Evolutionary conservation across 2,797 vertebrate species (phyloP).

Genomic region (Monodelphis domestica): DNA sequence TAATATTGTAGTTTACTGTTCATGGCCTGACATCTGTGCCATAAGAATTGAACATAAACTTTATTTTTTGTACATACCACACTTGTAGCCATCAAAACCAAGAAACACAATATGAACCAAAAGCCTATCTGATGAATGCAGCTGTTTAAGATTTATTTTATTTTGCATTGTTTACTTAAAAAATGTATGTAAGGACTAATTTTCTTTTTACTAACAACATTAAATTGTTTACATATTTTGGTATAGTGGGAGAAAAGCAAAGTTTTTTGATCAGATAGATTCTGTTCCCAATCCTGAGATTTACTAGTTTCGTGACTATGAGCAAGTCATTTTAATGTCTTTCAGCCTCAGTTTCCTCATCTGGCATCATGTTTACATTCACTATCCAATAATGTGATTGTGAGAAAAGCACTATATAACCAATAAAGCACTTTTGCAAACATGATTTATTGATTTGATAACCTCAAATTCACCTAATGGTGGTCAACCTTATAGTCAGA

Average conservation of each 20-base stretch:
- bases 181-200: neutral
- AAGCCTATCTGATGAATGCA: neutral
- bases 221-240: neutral
- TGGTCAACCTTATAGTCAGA: neutral
- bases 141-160: constrained; percentile 7
- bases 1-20: neutral
- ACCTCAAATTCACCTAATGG: neutral
- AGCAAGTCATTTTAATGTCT: neutral
- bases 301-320: neutral
- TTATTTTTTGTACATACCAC: neutral
- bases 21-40: neutral
- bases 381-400: neutral
- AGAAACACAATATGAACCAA: neutral
- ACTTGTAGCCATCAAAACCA: constrained; percentile 1
- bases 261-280: neutral
- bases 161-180: constrained; percentile 24
- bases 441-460: neutral
- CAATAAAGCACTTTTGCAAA: neutral
- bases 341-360: neutral
- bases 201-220: constrained; percentile 3
- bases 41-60: neutral
- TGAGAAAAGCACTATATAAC: neutral
- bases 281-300: neutral
- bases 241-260: neutral
- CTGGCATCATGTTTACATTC: neutral